Conservation (phyloP, 2,797 vertebrate species). For the Gadopsis bispinosus region DNA sequence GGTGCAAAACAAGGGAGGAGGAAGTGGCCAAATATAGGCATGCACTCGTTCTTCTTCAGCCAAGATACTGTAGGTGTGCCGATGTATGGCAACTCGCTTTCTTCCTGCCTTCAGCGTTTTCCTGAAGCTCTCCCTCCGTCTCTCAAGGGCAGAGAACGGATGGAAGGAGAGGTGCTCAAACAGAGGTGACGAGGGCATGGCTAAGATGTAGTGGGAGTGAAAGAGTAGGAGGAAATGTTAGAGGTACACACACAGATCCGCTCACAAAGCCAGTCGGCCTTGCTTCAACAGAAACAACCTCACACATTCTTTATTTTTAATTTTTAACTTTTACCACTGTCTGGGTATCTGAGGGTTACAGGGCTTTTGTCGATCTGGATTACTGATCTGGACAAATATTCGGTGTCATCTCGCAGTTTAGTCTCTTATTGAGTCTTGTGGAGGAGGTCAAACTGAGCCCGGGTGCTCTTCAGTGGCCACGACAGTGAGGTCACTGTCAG, state of each 20-base stretch:
- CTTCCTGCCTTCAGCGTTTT: constrained; percentile 3
- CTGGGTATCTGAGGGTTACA: neutral
- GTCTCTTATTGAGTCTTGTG: constrained; percentile 44
- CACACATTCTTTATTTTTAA: neutral
- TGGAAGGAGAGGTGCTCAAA: constrained; percentile 13
- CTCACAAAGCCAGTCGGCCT: constrained; percentile 29
- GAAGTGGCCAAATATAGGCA: constrained; percentile 57
- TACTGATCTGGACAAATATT: constrained; percentile 42
- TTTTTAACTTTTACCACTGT: no score
- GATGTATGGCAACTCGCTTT: constrained; percentile 4
- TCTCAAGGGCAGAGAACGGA: constrained; percentile 29
- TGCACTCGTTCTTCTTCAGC: neutral
- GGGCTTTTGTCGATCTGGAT: constrained; percentile 1
- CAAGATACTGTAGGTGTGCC: constrained; percentile 9
- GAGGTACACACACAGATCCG: constrained; percentile 29
- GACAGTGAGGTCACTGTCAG: constrained; percentile 72
- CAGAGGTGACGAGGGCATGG: constrained; percentile 54
- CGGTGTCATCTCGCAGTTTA: constrained; percentile 27
- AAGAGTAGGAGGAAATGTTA: constrained; percentile 61
- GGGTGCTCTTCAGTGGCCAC: constrained; percentile 80
- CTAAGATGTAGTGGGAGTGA: constrained; percentile 59
- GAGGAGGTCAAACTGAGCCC: constrained; percentile 80
- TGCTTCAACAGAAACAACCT: constrained; percentile 8
- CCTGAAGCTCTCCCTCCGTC: constrained; percentile 18
- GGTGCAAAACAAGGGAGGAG: constrained; percentile 11